Evolutionary conservation across 2,113 vertebrate genomes (phyloP).

Genomic region (Vulpes vulpes): DNA sequence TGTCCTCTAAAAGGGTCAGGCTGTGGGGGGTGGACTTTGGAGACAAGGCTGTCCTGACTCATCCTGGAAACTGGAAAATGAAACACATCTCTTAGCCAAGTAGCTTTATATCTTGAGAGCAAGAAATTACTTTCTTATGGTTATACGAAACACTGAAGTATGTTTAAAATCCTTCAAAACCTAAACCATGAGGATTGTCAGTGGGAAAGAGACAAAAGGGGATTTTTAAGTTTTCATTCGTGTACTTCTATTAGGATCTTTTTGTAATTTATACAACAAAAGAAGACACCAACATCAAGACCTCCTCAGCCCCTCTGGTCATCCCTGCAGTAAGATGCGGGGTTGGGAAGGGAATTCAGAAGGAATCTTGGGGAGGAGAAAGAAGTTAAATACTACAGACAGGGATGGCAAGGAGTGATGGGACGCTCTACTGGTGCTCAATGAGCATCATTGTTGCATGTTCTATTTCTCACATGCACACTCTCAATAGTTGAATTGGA

Average conservation of each 20-base stretch:
- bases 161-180: not conserved
- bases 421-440: not conserved
- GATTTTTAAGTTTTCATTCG: conserved; percentile 15
- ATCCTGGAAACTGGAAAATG: not conserved
- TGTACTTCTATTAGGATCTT: not conserved
- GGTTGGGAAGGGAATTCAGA: not conserved
- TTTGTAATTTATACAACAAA: conserved; percentile 18
- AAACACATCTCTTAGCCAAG: not conserved
- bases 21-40: not conserved
- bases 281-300: not conserved
- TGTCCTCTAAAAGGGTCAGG: not conserved
- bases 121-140: conserved; percentile 26
- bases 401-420: not conserved
- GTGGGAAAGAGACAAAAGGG: not conserved
- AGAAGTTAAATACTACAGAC: not conserved
- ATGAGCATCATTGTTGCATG: not conserved
- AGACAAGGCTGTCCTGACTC: not conserved
- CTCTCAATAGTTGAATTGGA: not conserved
- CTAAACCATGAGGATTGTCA: not conserved
- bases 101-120: not conserved
- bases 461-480: not conserved
- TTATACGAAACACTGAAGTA: not conserved
- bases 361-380: not conserved
- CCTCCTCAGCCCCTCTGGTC: not conserved
- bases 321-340: not conserved